These are phyloP conservation scores for Microctonus hyperodae DNA, from an alignment of 2,888 invertebrate species.

Conservation along the genomic window DNA sequence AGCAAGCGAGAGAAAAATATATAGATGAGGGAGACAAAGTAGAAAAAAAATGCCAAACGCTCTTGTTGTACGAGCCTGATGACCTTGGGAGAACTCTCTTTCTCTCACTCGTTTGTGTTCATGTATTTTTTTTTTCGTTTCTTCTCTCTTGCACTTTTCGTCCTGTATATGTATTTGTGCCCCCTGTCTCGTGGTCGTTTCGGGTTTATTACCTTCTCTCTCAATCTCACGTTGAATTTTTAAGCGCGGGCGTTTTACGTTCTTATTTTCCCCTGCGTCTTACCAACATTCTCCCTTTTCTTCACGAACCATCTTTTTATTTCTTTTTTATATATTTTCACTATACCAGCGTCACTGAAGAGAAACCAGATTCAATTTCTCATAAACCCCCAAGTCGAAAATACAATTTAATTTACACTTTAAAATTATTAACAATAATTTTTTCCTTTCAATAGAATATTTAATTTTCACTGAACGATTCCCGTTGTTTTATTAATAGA, in stretches of 20 bases:
- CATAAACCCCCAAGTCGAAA: too few species aligned
- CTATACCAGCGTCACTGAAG: background rate
- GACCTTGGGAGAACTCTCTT: slow-evolving; percentile 43
- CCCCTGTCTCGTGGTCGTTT: background rate
- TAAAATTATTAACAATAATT: too few species aligned
- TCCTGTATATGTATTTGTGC: background rate
- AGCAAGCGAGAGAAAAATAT: slow-evolving; percentile 4
- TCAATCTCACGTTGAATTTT: slow-evolving; percentile 6
- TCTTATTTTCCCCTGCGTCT: background rate
- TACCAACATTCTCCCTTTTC: too few species aligned
- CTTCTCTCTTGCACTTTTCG: slow-evolving; percentile 24
- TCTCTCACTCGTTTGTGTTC: slow-evolving; percentile 19
- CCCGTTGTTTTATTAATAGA: too few species aligned
- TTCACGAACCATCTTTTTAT: background rate
- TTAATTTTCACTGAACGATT: too few species aligned
- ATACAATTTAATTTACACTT: too few species aligned
- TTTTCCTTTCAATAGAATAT: too few species aligned
- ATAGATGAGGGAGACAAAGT: slow-evolving; percentile 16
- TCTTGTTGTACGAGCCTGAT: slow-evolving; percentile 37
- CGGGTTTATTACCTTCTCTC: slow-evolving; percentile 9
- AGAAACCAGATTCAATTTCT: background rate
- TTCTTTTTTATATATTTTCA: background rate
- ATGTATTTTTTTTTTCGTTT: background rate
- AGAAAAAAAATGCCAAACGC: slow-evolving; percentile 22
- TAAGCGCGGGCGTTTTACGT: slow-evolving; percentile 2